Percentiles rank a stretch among this genome's conserved stretches.
Evolutionary conservation across 2,888 invertebrate genomes (phyloP).

Genomic region (Sarcophaga variegata): DNA sequence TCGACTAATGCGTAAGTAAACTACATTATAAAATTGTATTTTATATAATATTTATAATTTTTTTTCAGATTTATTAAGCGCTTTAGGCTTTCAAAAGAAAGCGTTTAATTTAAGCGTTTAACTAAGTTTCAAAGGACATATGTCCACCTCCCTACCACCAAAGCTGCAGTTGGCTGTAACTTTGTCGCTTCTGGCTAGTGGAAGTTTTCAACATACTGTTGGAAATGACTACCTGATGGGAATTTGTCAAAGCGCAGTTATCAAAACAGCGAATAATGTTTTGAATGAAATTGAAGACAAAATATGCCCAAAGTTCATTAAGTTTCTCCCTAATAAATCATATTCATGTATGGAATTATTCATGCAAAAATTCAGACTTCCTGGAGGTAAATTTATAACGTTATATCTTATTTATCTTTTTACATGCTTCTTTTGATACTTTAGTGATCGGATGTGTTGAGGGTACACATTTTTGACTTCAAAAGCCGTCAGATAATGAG

Average conservation of each 20-base stretch:
- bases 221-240: conserved; percentile 21
- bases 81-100: conserved; percentile 40
- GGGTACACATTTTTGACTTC: conserved; percentile 20
- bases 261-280: conserved; percentile 23
- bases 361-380: conserved; percentile 42
- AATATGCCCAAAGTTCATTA: conserved; percentile 11
- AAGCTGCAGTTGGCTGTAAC: conserved; percentile 26
- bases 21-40: not conserved
- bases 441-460: conserved; percentile 2
- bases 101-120: conserved; percentile 33
- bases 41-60: not conserved
- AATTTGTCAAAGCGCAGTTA: not conserved
- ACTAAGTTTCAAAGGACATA: not conserved
- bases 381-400: conserved; percentile 27
- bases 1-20: conserved; percentile 24
- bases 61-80: conserved; percentile 34
- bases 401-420: not conserved
- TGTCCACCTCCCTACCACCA: not conserved
- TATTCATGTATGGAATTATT: conserved; percentile 23
- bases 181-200: too few species aligned
- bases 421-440: not conserved
- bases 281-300: conserved; percentile 6
- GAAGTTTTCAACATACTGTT: not conserved
- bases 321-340: conserved; percentile 26
- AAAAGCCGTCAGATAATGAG: conserved; percentile 16